Base-by-base conservation (phyloP, 2,113 vertebrate species). In the Oncorhynchus mykiss region DNA sequence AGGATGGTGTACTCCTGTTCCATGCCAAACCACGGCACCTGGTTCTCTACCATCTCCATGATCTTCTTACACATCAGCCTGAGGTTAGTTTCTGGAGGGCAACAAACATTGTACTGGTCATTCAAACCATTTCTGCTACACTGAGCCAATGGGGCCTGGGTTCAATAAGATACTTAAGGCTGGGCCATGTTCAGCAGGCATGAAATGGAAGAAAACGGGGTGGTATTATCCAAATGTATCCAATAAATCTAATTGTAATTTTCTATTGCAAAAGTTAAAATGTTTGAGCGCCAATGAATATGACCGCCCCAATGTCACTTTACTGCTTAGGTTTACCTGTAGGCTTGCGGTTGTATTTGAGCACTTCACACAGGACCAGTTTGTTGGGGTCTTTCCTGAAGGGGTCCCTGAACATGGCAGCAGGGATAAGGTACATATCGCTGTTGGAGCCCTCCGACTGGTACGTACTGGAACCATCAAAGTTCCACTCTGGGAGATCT, bases 401-500 rank as follows among this genome's bases (percentile, higher is more conserved):
- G 6, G 96, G 96, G 80, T 97, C 97, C 71, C 95, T 91, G 78
- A 97, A 98, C 93, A 98, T 96, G 87, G 96, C 94, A 20, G 91
- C 92, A 1, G 97, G 97, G n/a, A 94, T 85, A 54, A 98, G 93
- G 85, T 94, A 97, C 96, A 97, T 98, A 88, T 98, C 97, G 4
- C 96, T 98, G 89, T 98, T 98, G 72, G 96, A 97, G 25, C 97
- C 97, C 82, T 98, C 96, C 0, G 96, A 89, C 83, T 98, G 96
- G 80, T 92, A 93, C 1, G 97, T 98, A 77, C 97, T 98, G 34
- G 96, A 98, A 73, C 97, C 97, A 64, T 98, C 96, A 0, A 97
- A 98, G 88, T 98, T 98, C 97, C 97, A 98, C 88, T 97, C 97
- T 0, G 97, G 97, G 51, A 97, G 89, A 64, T 98, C 97, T 97